Evolutionary conservation across 92 coral and sea anemone genomes (phyloP), one percentile per base, ranked within the genome.

Genomic region (Bergia puertoricense): DNA sequence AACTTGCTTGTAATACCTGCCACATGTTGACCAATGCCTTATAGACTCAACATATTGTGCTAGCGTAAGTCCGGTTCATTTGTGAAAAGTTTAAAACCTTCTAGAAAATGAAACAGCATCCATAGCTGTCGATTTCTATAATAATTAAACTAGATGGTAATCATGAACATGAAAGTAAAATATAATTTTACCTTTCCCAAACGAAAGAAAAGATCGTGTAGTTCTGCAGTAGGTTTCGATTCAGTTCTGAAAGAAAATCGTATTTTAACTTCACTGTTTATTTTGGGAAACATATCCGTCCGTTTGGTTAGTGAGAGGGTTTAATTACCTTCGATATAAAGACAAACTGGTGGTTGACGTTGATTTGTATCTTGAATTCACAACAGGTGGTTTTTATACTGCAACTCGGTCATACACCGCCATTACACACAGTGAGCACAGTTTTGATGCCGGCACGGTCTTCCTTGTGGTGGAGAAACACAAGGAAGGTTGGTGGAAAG

Each of bases 401-500:
- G 40, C 76, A 8, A 72, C 76, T 72, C 76, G 76, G 8, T 3
- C 41, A 23, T 72, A 72, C 76, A 72, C 0, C 76, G 76, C 76
- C 76, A 72, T 72, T 39, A 72, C 76, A 36, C 76, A 8, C 43
- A 72, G 76, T 72, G 76, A 72, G 8, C 76, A 72, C 42, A 72
- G 76, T 43, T 72, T 72, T 72, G 76, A 36, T 42, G 43, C 76
- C 40, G 76, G 76, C 14, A 72, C 76, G 15, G 43, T 23, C 1
- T 72, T 72, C 42, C 76, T 72, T 23, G 76, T 72, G 40, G 43
- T 72, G 13, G 76, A 1, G 4, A 72, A 72, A 36, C 76, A 72
- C 76, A 72, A 72, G 42, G 76, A 72, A 72, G 76, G 76, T 11
- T 72, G 76, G 76, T 72, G 76, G 76, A 72, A 72, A 37, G 76